Percentiles rank a stretch among this genome's conserved stretches.
These are phyloP conservation scores for Neoniphon sammara DNA, from an alignment of 2,797 vertebrate species.

Conservation along the genomic window DNA sequence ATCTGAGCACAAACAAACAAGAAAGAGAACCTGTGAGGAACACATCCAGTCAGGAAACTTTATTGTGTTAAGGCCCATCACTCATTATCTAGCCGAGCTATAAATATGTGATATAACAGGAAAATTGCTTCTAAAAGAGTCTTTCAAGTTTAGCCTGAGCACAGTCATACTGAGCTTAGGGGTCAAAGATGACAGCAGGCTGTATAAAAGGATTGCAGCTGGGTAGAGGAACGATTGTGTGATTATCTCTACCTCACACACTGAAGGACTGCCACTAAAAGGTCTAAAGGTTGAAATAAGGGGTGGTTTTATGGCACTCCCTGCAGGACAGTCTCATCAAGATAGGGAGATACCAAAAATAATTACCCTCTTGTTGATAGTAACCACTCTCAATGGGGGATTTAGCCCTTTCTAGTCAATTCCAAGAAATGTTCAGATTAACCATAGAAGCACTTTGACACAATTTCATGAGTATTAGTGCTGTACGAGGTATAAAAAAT, in stretches of 20 bases:
- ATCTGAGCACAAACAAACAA: not conserved
- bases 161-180: not conserved
- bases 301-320: constrained; percentile 61
- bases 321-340: constrained; percentile 49
- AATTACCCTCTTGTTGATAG: constrained; percentile 36
- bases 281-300: constrained; percentile 74
- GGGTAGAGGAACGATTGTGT: constrained; percentile 42
- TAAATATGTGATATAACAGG: not conserved
- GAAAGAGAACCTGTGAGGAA: not conserved
- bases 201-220: constrained; percentile 63
- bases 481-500: too few relatives aligned
- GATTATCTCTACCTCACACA: constrained; percentile 57
- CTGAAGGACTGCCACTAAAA: constrained; percentile 45
- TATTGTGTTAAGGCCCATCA: not conserved
- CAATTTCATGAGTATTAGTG: not conserved
- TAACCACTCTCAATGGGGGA: constrained; percentile 21
- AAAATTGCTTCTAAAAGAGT: constrained; percentile 8
- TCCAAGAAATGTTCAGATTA: constrained; percentile 3
- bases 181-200: constrained; percentile 64
- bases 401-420: not conserved
- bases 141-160: constrained; percentile 23
- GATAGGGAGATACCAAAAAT: constrained; percentile 51
- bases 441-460: not conserved
- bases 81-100: constrained; percentile 22
- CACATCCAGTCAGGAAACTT: not conserved